Evolutionary conservation across 2,888 invertebrate species (phyloP), one percentile per base, ranked within the genome.

Genomic region (Cephonodes hylas): DNA sequence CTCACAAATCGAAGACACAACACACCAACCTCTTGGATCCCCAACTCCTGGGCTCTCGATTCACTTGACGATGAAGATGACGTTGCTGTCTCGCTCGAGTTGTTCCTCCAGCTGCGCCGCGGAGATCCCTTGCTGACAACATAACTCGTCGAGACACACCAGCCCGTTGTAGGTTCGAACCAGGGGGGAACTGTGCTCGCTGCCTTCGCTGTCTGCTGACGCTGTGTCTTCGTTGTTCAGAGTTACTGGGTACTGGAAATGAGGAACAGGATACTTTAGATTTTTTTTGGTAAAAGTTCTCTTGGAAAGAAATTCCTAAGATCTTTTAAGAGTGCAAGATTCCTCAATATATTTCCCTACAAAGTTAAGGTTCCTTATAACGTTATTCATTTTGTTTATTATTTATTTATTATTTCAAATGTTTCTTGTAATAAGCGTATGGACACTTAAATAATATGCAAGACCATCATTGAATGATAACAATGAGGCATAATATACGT

Each of bases 141-240:
- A 97, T 71, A 98, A 95, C 85, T 97, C 97, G 91, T 98, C 97
- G 64, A 96, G 93, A 68, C 95, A 96, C 1, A 88, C 90, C 1
- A 89, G 76, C 0, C 93, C 93, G 77, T 83, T 92, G 86, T 93
- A 93, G 0, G 88, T 84, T 13, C 85, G 75, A 8, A 84, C 83
- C 8, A 84, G 65, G 89, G 95, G 73, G 62, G 83, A 81, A 60
- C 87, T 85, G 80, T 86, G 86, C 31, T 84, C 85, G 64, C 85
- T 53, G 18, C 23, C 6, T 7, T 25, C 25, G 15, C 53, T 86
- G 10, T 75, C 62, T 1, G 81, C 66, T 0, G 90, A 87, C 0
- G 81, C 71, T 1, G 80, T 61, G 66, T 85, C 85, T 5, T 89
- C 89, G 71, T 85, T 86, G 79, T 88, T 79, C 4, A 93, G 79